Conservation (phyloP, 2,113 vertebrate genomes). For the Cyphomyrus plagiostoma region DNA sequence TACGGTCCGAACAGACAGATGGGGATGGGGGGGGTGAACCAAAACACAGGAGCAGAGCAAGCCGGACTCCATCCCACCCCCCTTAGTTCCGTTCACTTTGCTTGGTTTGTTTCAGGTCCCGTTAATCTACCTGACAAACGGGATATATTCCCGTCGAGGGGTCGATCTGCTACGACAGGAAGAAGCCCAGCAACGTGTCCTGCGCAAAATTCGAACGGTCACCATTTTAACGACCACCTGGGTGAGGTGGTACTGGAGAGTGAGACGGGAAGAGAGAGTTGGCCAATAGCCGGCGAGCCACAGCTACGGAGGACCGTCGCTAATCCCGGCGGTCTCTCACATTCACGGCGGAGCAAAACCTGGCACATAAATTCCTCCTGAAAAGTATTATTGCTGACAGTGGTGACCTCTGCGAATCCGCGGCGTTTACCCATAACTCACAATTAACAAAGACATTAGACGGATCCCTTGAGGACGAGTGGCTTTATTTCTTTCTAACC, state of each 20-base stretch:
- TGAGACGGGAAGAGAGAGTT: neutral
- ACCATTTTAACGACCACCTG: neutral
- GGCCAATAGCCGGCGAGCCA: neutral
- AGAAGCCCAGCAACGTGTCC: neutral
- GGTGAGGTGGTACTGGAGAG: neutral
- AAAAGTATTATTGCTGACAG: conserved; percentile 98
- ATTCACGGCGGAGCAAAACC: conserved; percentile 75
- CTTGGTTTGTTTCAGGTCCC: neutral
- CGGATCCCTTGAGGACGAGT: conserved; percentile 83
- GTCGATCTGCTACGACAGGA: neutral
- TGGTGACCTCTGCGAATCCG: conserved; percentile 88
- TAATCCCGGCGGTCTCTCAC: conserved; percentile 52
- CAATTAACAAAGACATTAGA: conserved; percentile 99
- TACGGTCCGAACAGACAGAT: neutral
- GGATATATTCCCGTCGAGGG: neutral
- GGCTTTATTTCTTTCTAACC: conserved; percentile 95
- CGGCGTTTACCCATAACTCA: conserved; percentile 99
- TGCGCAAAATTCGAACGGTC: neutral
- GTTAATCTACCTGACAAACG: conserved; percentile 9
- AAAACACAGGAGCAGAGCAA: neutral
- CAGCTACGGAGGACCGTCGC: conserved; percentile 41
- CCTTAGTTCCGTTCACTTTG: neutral
- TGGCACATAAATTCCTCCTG: conserved; percentile 85
- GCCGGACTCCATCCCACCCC: neutral
- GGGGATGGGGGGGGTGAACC: neutral